phyloP scores from a whole-genome alignment of 2,797 vertebrate species.

The Garrulus glandarius region DNA sequence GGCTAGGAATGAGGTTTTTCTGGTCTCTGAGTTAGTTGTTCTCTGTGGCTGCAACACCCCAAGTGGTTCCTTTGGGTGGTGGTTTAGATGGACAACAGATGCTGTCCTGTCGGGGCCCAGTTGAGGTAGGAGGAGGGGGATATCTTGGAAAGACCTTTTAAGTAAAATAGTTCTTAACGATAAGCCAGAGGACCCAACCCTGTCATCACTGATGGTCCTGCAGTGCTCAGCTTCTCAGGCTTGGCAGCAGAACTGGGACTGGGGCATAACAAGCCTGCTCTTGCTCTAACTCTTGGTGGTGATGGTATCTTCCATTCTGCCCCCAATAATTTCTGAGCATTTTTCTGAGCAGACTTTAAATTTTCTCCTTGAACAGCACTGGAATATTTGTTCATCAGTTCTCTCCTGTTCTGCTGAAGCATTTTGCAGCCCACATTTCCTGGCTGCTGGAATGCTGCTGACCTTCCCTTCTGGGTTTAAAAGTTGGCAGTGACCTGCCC shows the following conservation, averaged over 20 bases:
- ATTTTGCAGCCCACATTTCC: accelerated
- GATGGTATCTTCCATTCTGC: background rate
- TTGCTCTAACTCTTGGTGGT: background rate
- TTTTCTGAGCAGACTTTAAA: background rate
- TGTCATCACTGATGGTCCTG: accelerated
- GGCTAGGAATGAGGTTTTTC: background rate
- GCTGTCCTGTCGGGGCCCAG: background rate
- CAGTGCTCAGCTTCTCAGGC: background rate
- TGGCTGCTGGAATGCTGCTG: background rate
- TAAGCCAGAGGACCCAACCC: background rate
- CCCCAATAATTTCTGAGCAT: background rate
- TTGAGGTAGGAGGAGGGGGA: background rate
- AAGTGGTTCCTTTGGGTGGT: background rate
- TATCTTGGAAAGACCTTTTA: background rate
- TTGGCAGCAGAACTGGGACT: background rate
- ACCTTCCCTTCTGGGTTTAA: background rate
- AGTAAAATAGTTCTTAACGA: background rate
- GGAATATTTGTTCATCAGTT: background rate
- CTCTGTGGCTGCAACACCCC: background rate
- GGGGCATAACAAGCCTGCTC: background rate
- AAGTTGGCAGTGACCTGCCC: background rate
- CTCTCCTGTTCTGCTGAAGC: background rate
- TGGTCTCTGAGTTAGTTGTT: background rate
- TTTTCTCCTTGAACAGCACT: background rate
- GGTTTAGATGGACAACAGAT: background rate